phyloP scores from a whole-genome alignment of 2,888 invertebrate species.

The Pyrgus malvae region DNA sequence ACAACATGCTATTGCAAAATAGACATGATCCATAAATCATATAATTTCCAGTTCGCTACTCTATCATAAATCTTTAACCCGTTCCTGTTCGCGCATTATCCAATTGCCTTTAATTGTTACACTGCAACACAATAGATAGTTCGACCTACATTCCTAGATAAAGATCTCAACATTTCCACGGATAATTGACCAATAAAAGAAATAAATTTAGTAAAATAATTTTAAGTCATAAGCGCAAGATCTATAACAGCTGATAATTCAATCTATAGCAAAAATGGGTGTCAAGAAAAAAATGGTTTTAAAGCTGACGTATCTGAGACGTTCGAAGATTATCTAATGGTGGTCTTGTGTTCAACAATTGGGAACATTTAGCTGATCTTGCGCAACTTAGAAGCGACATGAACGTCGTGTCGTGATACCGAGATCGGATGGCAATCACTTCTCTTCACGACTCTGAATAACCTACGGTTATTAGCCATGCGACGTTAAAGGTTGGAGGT shows the following conservation, averaged over 20 bases:
- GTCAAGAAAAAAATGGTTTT: neutral
- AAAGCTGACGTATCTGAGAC: slow-evolving; percentile 20
- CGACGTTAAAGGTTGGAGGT: slow-evolving; percentile 52
- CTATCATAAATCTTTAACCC: slow-evolving; percentile 3
- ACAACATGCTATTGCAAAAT: slow-evolving; percentile 7
- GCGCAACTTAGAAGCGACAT: slow-evolving; percentile 46
- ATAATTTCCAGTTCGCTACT: neutral
- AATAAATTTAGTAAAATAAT: neutral
- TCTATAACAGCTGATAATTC: neutral
- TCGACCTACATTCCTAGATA: slow-evolving; percentile 19
- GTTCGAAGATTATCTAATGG: slow-evolving; percentile 31
- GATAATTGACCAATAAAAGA: slow-evolving; percentile 7
- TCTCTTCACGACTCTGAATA: slow-evolving; percentile 62
- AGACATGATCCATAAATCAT: neutral
- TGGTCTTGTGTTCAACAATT: slow-evolving; percentile 41
- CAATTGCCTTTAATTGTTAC: slow-evolving; percentile 12
- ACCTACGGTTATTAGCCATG: slow-evolving; percentile 55
- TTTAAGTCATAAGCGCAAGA: neutral
- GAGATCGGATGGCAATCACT: slow-evolving; percentile 68
- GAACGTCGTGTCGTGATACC: slow-evolving; percentile 61
- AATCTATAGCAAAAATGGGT: neutral
- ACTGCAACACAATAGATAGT: slow-evolving; percentile 11
- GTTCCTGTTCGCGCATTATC: slow-evolving; percentile 11
- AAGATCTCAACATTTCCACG: slow-evolving; percentile 5
- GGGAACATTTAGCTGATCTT: slow-evolving; percentile 63